Conservation (phyloP, 2,797 vertebrate genomes). For the Astyanax mexicanus region DNA sequence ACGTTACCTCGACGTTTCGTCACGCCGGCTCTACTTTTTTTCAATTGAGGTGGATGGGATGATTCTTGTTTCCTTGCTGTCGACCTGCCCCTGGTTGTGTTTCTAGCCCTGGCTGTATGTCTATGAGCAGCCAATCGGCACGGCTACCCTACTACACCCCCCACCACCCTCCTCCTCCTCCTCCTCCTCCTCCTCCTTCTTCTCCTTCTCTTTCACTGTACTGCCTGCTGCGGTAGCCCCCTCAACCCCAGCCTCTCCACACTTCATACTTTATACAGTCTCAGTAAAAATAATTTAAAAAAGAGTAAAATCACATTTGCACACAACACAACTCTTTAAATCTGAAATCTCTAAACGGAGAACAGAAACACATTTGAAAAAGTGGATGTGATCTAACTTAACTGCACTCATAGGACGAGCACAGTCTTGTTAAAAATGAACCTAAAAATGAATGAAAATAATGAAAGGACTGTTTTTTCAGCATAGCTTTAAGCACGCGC, state of each 20-base stretch:
- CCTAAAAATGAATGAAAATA: too few species aligned
- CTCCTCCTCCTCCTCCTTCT: not conserved
- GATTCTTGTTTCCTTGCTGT: conserved; percentile 68
- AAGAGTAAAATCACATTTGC: conserved; percentile 19
- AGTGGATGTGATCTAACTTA: not conserved
- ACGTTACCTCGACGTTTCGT: conserved; percentile 50
- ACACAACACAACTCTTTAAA: conserved; percentile 19
- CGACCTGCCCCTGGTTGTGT: conserved; percentile 72
- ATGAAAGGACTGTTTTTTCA: too few species aligned
- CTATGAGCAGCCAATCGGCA: conserved; percentile 73
- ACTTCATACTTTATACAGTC: conserved; percentile 23
- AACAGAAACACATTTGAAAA: not conserved
- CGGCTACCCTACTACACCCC: conserved; percentile 63
- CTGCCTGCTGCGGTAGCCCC: conserved; percentile 42
- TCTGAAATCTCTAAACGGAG: not conserved
- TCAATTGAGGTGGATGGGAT: conserved; percentile 57
- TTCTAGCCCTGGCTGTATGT: conserved; percentile 68
- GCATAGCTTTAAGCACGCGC: too few species aligned
- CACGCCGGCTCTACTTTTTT: conserved; percentile 56
- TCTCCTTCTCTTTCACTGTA: too few species aligned
- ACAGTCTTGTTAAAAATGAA: too few species aligned
- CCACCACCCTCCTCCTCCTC: conserved; percentile 19
- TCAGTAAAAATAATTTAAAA: too few species aligned
- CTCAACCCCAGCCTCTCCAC: conserved; percentile 27
- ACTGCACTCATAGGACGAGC: not conserved